A percentile compares a stretch with the other conserved stretches of the same genome.
Evolutionary conservation across 92 coral and sea anemone species (phyloP).

Genomic region (Palythoa grandis): DNA sequence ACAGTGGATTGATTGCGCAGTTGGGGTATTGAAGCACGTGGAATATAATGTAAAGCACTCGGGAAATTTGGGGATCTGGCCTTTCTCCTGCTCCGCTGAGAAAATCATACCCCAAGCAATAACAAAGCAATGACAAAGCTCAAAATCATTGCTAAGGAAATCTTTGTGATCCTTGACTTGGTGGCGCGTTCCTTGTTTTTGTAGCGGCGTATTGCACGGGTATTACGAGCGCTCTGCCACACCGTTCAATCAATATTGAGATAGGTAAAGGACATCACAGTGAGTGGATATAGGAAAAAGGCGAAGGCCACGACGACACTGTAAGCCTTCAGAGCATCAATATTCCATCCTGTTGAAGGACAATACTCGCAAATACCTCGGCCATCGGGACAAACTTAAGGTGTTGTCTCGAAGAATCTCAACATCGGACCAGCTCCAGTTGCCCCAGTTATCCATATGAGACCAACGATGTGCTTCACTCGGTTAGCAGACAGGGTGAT

Average conservation of each 20-base stretch:
- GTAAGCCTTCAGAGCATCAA: constrained; percentile 45
- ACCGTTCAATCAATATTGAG: constrained; percentile 69
- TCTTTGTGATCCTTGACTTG: constrained; percentile 76
- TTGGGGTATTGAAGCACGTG: constrained; percentile 67
- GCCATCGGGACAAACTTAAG: neutral
- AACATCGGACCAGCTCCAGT: constrained; percentile 62
- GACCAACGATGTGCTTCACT: constrained; percentile 44
- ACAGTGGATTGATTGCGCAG: constrained; percentile 77
- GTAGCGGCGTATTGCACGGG: constrained; percentile 65
- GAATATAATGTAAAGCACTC: constrained; percentile 51
- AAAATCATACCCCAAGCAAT: constrained; percentile 68
- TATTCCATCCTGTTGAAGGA: constrained; percentile 53
- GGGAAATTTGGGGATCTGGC: neutral
- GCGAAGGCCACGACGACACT: constrained; percentile 44
- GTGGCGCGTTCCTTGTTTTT: constrained; percentile 38
- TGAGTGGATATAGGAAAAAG: constrained; percentile 67
- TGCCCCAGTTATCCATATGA: constrained; percentile 62
- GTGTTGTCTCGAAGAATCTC: constrained; percentile 38
- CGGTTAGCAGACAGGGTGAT: constrained; percentile 57
- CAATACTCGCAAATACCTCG: constrained; percentile 49
- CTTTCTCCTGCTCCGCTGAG: neutral
- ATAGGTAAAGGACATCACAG: constrained; percentile 67
- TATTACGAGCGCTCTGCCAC: constrained; percentile 71
- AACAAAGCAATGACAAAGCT: constrained; percentile 80
- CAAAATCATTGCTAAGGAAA: constrained; percentile 69